A percentile compares a stretch with the other conserved stretches of the same genome.
phyloP scores from a whole-genome alignment of 2,113 vertebrate genomes.

The Eulemur macaco region DNA sequence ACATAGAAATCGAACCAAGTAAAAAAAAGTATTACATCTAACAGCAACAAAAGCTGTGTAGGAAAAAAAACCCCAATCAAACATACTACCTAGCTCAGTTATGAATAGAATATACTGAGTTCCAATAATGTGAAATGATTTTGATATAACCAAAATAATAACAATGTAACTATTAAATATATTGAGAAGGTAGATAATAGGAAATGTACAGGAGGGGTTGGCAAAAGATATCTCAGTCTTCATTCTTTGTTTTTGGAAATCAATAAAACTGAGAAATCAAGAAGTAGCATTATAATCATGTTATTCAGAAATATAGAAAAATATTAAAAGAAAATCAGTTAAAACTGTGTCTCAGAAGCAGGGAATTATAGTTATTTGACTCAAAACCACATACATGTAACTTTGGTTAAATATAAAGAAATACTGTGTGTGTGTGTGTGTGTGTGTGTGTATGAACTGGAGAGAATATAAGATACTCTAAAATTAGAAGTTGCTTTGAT shows the following conservation, averaged over 20 bases:
- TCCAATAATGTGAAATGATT: background rate
- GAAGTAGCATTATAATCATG: background rate
- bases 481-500: background rate
- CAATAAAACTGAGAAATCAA: background rate
- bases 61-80: background rate
- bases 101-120: background rate
- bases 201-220: too few species aligned
- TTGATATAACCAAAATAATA: background rate
- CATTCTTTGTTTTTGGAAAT: slow-evolving; percentile 10
- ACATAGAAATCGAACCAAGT: background rate
- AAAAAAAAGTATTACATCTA: background rate
- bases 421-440: too few species aligned
- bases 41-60: background rate
- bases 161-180: background rate
- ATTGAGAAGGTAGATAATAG: background rate
- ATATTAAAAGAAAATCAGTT: background rate
- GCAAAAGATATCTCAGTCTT: background rate
- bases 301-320: background rate
- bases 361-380: background rate
- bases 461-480: background rate
- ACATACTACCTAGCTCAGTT: background rate
- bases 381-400: background rate
- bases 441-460: background rate
- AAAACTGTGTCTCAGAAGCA: background rate
- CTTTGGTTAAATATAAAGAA: background rate